Evolutionary conservation across 2,113 vertebrate genomes (phyloP).

Genomic region (Lates calcarifer): DNA sequence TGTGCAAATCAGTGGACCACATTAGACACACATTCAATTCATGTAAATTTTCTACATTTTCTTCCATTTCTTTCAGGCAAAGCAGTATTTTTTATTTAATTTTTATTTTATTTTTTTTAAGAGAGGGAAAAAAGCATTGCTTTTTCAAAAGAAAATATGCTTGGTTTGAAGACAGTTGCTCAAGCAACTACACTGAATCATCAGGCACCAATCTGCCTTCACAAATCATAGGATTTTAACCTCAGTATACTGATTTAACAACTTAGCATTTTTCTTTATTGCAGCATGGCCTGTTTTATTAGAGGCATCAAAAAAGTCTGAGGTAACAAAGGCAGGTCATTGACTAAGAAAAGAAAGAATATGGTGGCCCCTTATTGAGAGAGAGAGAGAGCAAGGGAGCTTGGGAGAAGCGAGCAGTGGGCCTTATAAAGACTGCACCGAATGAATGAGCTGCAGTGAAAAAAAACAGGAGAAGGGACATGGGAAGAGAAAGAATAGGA

Average conservation of each 20-base stretch:
- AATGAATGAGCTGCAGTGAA: constrained; percentile 39
- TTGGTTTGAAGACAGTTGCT: neutral
- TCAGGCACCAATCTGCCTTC: neutral
- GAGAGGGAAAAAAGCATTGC: neutral
- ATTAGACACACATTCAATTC: neutral
- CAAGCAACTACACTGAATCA: neutral
- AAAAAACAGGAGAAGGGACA: constrained; percentile 35
- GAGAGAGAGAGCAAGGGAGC: constrained; percentile 39
- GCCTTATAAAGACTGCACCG: constrained; percentile 24
- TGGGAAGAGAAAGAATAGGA: constrained; percentile 34
- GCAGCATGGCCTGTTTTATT: constrained; percentile 18
- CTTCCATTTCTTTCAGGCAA: no score
- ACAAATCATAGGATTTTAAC: neutral
- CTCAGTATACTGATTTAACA: neutral
- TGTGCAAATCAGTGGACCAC: no score
- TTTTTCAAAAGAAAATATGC: neutral
- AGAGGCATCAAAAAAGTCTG: constrained; percentile 14
- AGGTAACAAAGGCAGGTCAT: constrained; percentile 62
- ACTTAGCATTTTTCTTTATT: neutral
- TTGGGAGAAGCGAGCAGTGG: constrained; percentile 17
- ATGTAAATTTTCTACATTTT: neutral
- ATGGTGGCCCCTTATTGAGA: constrained; percentile 74
- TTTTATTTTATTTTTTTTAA: no score
- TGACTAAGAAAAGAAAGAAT: constrained; percentile 63
- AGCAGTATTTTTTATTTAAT: no score